phyloP scores from a whole-genome alignment of 1,140 invertebrate genomes.

The Hormaphis cornu region DNA sequence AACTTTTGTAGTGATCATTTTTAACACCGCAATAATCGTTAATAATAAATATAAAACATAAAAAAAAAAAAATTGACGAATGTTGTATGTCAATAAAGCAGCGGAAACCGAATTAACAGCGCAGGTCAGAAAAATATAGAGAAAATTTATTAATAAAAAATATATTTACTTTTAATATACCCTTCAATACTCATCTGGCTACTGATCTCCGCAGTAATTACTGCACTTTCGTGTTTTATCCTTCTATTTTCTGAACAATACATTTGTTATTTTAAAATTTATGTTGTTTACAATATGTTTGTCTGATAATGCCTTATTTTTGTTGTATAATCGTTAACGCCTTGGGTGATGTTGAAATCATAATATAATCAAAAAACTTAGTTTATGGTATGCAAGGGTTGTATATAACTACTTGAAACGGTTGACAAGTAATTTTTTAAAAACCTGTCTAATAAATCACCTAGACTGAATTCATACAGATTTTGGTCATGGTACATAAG shows the following conservation, averaged over 20 bases:
- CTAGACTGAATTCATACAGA: background rate
- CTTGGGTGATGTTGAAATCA: background rate
- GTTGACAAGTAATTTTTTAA: background rate
- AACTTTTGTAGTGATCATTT: no score
- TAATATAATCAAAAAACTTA: background rate
- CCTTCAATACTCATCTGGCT: no score
- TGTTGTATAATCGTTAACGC: background rate
- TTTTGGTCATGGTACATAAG: conserved; percentile 5
- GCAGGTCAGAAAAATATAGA: no score
- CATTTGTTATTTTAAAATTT: no score
- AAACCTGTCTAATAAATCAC: conserved; percentile 19
- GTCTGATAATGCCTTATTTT: background rate
- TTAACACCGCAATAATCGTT: no score
- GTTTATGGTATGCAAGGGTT: background rate
- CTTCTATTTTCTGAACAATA: background rate
- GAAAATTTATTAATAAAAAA: no score
- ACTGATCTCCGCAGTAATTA: no score
- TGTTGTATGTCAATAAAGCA: no score
- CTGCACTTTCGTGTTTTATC: background rate
- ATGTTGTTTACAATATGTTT: background rate
- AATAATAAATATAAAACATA: no score
- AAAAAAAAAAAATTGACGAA: no score
- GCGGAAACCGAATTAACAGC: no score
- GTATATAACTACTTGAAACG: background rate
- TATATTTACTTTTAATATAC: no score